Evolutionary conservation across 2,113 vertebrate species (phyloP).

Genomic region (sheep (Ovis aries)): ARS-UI_Ramb_v3.0 NC_056055.1:92029501-92030000

Average conservation of each 20-base stretch:
- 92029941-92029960: constrained; percentile 28
- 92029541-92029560: background rate
- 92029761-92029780: background rate
- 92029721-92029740: too few species aligned
- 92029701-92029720: too few species aligned
- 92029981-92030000: background rate
- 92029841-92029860: background rate
- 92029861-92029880: background rate
- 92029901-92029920: background rate
- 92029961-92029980: constrained; percentile 68
- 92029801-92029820: background rate
- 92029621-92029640: background rate
- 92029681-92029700: too few species aligned
- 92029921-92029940: background rate
- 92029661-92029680: too few species aligned
- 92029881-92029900: background rate
- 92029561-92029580: background rate
- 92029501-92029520: background rate
- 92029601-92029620: background rate
- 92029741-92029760: background rate
- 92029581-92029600: background rate
- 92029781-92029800: background rate
- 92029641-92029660: too few species aligned
- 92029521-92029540: background rate
- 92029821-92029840: background rate